Evolutionary conservation across 2,888 invertebrate species (phyloP).

Genomic region (Oscheius sp.): DNA sequence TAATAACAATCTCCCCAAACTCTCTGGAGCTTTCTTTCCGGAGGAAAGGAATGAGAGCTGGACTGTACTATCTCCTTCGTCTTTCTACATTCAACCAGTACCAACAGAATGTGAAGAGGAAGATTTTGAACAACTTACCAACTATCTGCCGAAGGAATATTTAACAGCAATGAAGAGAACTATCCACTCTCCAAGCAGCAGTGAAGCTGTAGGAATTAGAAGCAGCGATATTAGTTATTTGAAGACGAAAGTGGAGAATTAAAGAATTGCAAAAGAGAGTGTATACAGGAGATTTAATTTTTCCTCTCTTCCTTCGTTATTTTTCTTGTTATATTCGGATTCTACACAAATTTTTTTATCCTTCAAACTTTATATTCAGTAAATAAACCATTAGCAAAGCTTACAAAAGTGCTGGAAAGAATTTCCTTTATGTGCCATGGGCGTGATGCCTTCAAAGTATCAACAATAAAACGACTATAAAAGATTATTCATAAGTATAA

Average conservation of each 20-base stretch:
- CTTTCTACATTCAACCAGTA: slow-evolving; percentile 15
- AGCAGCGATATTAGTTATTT: slow-evolving; percentile 6
- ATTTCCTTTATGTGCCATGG: too few species aligned
- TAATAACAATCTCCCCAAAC: background rate
- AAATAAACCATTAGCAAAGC: too few species aligned
- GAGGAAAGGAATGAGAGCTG: background rate
- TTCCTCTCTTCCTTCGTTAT: too few species aligned
- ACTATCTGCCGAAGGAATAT: background rate
- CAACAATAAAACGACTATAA: too few species aligned
- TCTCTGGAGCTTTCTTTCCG: background rate
- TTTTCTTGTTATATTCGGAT: too few species aligned
- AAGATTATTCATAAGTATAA: too few species aligned
- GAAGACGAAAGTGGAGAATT: slow-evolving; percentile 1
- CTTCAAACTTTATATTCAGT: too few species aligned
- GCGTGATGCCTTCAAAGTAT: too few species aligned
- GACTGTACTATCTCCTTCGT: background rate
- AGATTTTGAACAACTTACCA: background rate
- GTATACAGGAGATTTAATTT: too few species aligned
- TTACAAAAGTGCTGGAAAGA: too few species aligned
- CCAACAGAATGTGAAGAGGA: slow-evolving; percentile 2
- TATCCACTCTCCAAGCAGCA: background rate
- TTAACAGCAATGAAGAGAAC: background rate
- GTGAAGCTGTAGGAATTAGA: background rate
- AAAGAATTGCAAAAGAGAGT: too few species aligned
- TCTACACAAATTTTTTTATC: too few species aligned